phyloP scores from a whole-genome alignment of 2,888 invertebrate genomes.

The Aspidiotus rigidus region DNA sequence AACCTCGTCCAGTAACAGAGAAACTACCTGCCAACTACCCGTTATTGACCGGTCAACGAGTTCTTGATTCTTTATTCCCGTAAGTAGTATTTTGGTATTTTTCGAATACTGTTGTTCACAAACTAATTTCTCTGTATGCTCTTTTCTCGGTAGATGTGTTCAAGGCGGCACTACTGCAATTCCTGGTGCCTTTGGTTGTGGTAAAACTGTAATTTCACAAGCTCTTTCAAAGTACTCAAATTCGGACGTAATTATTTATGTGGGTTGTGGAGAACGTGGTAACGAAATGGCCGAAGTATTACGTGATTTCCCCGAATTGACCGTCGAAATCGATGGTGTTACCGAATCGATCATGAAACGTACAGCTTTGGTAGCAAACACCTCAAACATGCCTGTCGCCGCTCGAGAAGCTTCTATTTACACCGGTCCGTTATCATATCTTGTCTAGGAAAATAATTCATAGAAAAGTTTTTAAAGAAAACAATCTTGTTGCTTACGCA shows the following conservation, averaged over 20 bases:
- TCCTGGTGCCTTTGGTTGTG: conserved; percentile 99
- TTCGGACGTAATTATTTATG: conserved; percentile 98
- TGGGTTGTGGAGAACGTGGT: conserved; percentile 98
- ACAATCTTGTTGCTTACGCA: conserved; percentile 40
- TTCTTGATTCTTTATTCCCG: conserved; percentile 97
- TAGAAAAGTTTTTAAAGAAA: neutral
- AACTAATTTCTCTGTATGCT: neutral
- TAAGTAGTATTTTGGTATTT: conserved; percentile 46
- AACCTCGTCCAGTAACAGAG: conserved; percentile 91
- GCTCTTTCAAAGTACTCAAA: conserved; percentile 99
- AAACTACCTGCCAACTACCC: conserved; percentile 98
- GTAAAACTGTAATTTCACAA: conserved; percentile 99
- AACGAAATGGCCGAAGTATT: conserved; percentile 99
- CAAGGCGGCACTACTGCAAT: conserved; percentile 98
- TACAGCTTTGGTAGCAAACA: conserved; percentile 97
- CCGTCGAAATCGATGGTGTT: conserved; percentile 91
- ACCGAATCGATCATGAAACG: conserved; percentile 99
- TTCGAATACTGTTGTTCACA: neutral
- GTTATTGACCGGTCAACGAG: conserved; percentile 93
- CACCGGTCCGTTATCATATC: conserved; percentile 56
- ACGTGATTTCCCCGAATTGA: conserved; percentile 96
- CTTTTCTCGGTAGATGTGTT: conserved; percentile 62
- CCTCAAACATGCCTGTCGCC: conserved; percentile 99
- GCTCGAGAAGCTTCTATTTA: conserved; percentile 99
- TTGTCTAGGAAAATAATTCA: neutral